A percentile compares a stretch with the other conserved stretches of the same genome.
phyloP scores from a whole-genome alignment of 1,140 invertebrate genomes.

The Lordiphosa collinella region DNA sequence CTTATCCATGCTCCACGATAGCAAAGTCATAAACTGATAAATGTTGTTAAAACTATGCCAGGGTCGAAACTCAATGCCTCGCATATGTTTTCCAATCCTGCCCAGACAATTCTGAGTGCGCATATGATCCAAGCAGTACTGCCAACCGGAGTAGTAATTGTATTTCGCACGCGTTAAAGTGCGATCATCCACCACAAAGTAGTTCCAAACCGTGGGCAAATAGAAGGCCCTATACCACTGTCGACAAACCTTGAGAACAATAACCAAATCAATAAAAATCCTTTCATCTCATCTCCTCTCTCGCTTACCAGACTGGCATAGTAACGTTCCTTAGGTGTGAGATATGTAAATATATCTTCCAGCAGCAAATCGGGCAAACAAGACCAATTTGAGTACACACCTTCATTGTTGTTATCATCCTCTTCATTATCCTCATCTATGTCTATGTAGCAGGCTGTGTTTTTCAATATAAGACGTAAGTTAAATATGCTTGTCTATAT shows the following conservation, averaged over 20 bases:
- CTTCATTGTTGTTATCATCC: slow-evolving; percentile 34
- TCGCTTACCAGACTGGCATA: slow-evolving; percentile 86
- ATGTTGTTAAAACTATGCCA: slow-evolving; percentile 91
- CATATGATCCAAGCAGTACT: slow-evolving; percentile 88
- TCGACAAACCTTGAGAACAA: slow-evolving; percentile 61
- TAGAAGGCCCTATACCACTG: slow-evolving; percentile 88
- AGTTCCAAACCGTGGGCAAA: slow-evolving; percentile 87
- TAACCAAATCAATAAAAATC: no score
- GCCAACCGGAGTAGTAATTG: slow-evolving; percentile 92
- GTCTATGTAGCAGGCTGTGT: slow-evolving; percentile 83
- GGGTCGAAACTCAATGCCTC: slow-evolving; percentile 86
- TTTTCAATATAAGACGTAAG: background rate
- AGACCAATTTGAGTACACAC: slow-evolving; percentile 84
- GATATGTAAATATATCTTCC: slow-evolving; percentile 88
- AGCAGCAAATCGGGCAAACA: slow-evolving; percentile 87
- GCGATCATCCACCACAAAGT: slow-evolving; percentile 86
- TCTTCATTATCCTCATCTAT: slow-evolving; percentile 81
- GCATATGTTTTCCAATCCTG: slow-evolving; percentile 85
- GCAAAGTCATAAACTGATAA: slow-evolving; percentile 91
- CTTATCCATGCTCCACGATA: slow-evolving; percentile 86
- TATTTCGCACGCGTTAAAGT: slow-evolving; percentile 88
- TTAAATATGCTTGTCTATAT: background rate
- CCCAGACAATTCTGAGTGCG: slow-evolving; percentile 87
- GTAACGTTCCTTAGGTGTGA: slow-evolving; percentile 86
- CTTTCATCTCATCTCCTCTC: background rate